Base-by-base conservation (phyloP, 1,140 invertebrate genomes). In the Drusus annulatus region DNA sequence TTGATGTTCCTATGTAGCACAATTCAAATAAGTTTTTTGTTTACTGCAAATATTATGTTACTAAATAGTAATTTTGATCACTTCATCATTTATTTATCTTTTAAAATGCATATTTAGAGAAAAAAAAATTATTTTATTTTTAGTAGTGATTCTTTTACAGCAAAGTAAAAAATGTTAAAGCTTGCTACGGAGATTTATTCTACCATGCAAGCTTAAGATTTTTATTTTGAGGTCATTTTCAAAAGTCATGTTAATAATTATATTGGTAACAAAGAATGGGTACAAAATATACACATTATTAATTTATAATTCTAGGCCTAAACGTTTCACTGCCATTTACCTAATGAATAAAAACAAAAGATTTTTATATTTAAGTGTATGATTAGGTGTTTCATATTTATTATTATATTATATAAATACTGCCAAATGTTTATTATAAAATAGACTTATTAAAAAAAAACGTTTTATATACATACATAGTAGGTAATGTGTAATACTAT, bases 371-470 rank as follows among this genome's bases (percentile, higher is more conserved):
- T 56, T 45, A 45, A 45, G 13, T 13, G 36, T 45, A 45, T 45
- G 2, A 45, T 13, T 45, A 45, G 36, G 31, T 13, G 36, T 45
- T 45, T 45, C 36, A 13, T 45, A 45, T 45, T 45, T 8, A 45
- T 17, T 56, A 13, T 17, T 2, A 17, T 56, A 56, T 17, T 56
- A n/a, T n/a, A n/a, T 10, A 63, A 28, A 17, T 17, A 63, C 23
- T 28, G 60, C 60, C 60, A 63, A 63, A 63, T 63, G 60, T 63
- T 63, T 63, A 63, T 63, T 13, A 63, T 56, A 56, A 56, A 19
- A 21, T 45, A 5, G 8, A 45, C 36, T 45, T 45, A 45, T 45
- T 2, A 10, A 45, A 10, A 45, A 45, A 13, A 45, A 45, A 45
- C 36, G 36, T 45, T 45, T 45, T 45, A 45, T 45, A 45, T 45